These are phyloP conservation scores for Hemibagrus wyckioides DNA, from an alignment of 2,113 vertebrate genomes.

Conservation along the genomic window DNA sequence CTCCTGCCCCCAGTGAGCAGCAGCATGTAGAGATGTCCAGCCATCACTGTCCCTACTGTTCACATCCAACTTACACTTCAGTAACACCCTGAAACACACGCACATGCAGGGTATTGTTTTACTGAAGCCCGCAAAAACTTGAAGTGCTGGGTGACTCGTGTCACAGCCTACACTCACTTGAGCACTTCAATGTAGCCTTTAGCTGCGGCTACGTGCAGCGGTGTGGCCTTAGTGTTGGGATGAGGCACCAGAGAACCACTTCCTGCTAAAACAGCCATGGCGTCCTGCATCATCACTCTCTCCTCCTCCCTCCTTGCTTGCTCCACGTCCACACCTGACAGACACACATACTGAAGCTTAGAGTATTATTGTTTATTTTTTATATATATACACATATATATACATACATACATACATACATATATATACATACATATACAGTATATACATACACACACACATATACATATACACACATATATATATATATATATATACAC, in stretches of 20 bases:
- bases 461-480: no score
- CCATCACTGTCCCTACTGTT: conserved; percentile 72
- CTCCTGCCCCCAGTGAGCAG: conserved; percentile 79
- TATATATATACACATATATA: no score
- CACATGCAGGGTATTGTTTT: background rate
- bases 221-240: conserved; percentile 76
- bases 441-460: no score
- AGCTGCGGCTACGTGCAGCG: conserved; percentile 77
- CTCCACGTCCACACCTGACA: conserved; percentile 75
- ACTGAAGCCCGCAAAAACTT: background rate
- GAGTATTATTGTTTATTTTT: background rate
- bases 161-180: conserved; percentile 68
- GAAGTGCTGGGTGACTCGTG: background rate
- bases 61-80: conserved; percentile 72
- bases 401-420: no score
- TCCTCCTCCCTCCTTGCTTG: conserved; percentile 75
- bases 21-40: conserved; percentile 78
- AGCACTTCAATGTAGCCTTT: conserved; percentile 81
- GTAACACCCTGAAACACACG: conserved; percentile 67
- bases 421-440: no score
- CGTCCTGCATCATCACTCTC: conserved; percentile 76
- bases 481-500: background rate
- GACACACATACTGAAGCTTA: background rate
- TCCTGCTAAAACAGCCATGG: conserved; percentile 68
- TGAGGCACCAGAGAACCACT: conserved; percentile 69